Percentiles rank a stretch among this genome's conserved stretches.
phyloP scores from a whole-genome alignment of 2,888 invertebrate species.

The Cerastis leucographa region DNA sequence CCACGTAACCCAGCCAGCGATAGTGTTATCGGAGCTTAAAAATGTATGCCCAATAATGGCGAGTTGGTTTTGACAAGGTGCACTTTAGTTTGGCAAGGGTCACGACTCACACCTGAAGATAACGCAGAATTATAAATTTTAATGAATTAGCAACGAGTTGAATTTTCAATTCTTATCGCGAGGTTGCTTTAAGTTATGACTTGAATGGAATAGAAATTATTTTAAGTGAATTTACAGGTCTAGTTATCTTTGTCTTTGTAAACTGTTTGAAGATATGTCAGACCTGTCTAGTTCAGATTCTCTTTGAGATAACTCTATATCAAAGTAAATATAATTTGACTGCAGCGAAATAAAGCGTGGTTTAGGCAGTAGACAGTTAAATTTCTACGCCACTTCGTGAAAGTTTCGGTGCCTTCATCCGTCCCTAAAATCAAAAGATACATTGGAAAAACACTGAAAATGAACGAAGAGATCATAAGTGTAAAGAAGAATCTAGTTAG shows the following conservation, averaged over 20 bases:
- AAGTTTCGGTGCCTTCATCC: not conserved
- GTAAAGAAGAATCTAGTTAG: not conserved
- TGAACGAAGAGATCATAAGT: not conserved
- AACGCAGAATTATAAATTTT: constrained; percentile 53
- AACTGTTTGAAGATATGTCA: constrained; percentile 47
- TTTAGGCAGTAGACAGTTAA: not conserved
- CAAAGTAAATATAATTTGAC: not conserved
- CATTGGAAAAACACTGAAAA: not conserved
- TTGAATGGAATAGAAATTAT: constrained; percentile 54
- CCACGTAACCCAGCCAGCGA: constrained; percentile 87
- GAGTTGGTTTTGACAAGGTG: constrained; percentile 76
- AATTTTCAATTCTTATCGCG: constrained; percentile 62
- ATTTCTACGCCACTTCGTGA: not conserved
- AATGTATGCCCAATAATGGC: constrained; percentile 88
- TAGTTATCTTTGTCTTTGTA: constrained; percentile 50
- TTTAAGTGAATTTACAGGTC: constrained; percentile 45
- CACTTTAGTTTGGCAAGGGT: constrained; percentile 72
- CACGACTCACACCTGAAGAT: constrained; percentile 68
- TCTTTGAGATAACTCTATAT: constrained; percentile 35
- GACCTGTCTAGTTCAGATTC: constrained; percentile 40
- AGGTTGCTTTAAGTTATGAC: constrained; percentile 41
- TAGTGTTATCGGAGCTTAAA: constrained; percentile 86
- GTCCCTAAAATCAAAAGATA: not conserved
- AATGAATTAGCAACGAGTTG: constrained; percentile 48
- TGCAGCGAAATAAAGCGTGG: not conserved